Conservation (phyloP, 2,888 invertebrate genomes). For the Augochlorella aurata region DNA sequence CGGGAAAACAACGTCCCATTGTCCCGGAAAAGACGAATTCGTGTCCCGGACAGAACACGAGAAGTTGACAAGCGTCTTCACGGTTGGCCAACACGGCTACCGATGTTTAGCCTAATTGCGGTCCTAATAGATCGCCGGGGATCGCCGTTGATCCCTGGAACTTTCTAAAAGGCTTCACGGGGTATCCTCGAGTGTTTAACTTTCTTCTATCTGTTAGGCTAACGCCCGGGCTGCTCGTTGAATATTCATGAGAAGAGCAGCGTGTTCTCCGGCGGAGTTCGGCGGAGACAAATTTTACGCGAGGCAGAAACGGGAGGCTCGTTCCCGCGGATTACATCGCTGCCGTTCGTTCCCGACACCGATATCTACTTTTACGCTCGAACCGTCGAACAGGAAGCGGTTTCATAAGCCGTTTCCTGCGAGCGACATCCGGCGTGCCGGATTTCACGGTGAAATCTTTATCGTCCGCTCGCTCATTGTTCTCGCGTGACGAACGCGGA, state of each 20-base stretch:
- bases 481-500: conserved; percentile 47
- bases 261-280: neutral
- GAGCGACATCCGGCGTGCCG: conserved; percentile 53
- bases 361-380: conserved; percentile 41
- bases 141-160: conserved; percentile 32
- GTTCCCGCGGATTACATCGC: conserved; percentile 31
- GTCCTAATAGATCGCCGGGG: conserved; percentile 44
- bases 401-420: conserved; percentile 55
- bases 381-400: conserved; percentile 42
- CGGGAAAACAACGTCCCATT: neutral
- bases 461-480: conserved; percentile 68
- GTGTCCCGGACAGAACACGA: neutral
- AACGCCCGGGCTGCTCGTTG: conserved; percentile 35
- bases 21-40: conserved; percentile 7
- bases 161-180: conserved; percentile 47
- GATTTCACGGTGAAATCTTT: conserved; percentile 49
- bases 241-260: conserved; percentile 60
- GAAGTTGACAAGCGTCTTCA: conserved; percentile 33
- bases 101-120: conserved; percentile 51
- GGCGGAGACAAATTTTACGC: conserved; percentile 57
- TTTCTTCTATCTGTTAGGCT: conserved; percentile 49
- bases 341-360: conserved; percentile 15
- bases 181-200: conserved; percentile 35
- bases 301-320: conserved; percentile 17
- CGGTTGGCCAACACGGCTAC: conserved; percentile 16